Evolutionary conservation across 2,888 invertebrate species (phyloP).

Genomic region (Lepas anatifera): DNA sequence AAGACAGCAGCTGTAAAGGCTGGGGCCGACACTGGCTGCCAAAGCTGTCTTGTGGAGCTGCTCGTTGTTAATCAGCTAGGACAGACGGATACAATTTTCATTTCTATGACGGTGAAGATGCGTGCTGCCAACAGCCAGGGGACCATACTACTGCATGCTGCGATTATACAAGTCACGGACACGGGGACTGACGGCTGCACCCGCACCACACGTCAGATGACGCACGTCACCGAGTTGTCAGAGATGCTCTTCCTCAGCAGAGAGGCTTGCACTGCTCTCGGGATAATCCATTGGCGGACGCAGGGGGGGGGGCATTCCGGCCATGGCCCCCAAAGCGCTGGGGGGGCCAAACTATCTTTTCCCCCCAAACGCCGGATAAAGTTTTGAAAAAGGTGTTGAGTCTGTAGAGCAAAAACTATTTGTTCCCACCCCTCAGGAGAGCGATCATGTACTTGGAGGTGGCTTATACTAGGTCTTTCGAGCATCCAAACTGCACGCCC

Average conservation of each 20-base stretch:
- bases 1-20: neutral
- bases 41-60: neutral
- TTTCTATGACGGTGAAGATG: neutral
- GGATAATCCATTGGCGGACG: slow-evolving; percentile 13
- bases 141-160: neutral
- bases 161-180: neutral
- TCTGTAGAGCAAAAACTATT: no score
- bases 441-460: no score
- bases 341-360: no score
- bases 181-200: neutral
- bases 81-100: neutral
- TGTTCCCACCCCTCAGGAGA: no score
- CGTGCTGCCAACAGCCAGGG: neutral
- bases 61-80: neutral
- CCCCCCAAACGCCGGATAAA: no score
- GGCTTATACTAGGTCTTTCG: no score
- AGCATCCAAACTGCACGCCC: no score
- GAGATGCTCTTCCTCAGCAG: slow-evolving; percentile 6
- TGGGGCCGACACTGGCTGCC: neutral
- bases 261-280: slow-evolving; percentile 11
- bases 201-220: neutral
- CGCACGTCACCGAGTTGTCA: slow-evolving; percentile 5
- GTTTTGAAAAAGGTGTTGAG: no score
- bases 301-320: no score
- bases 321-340: no score